A percentile compares a stretch with the other conserved stretches of the same genome.
phyloP scores from a whole-genome alignment of 2,888 invertebrate species.

The Agriopis aurantiaria region DNA sequence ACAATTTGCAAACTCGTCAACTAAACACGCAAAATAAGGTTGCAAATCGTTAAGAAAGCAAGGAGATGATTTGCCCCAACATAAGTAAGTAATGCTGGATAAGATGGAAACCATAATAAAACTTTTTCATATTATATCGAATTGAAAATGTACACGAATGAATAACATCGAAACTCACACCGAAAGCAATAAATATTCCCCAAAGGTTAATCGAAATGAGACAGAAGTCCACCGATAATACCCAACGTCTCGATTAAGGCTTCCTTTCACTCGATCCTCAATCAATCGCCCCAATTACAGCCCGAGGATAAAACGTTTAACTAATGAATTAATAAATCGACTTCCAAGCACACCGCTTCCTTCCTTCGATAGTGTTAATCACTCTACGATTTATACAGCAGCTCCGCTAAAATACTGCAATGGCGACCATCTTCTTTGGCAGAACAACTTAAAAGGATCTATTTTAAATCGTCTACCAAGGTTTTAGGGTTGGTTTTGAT shows the following conservation, averaged over 20 bases:
- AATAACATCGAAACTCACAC: neutral
- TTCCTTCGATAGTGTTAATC: slow-evolving; percentile 77
- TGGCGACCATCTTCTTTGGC: slow-evolving; percentile 9
- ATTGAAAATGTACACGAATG: neutral
- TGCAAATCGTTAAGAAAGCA: no score
- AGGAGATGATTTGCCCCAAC: no score
- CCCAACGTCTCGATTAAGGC: slow-evolving; percentile 31
- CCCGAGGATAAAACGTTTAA: slow-evolving; percentile 68
- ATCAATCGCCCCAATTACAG: slow-evolving; percentile 74
- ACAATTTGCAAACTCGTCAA: no score
- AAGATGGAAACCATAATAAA: neutral
- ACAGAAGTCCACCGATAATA: slow-evolving; percentile 38
- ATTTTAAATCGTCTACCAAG: slow-evolving; percentile 42
- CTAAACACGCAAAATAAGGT: no score
- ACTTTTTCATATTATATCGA: neutral
- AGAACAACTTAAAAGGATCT: slow-evolving; percentile 32
- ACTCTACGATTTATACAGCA: slow-evolving; percentile 72
- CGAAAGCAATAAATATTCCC: slow-evolving; percentile 11
- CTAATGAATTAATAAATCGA: slow-evolving; percentile 79
- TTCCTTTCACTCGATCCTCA: slow-evolving; percentile 54
- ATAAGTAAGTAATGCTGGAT: no score
- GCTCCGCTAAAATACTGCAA: slow-evolving; percentile 67
- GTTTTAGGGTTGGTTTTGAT: slow-evolving; percentile 46
- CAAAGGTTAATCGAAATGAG: slow-evolving; percentile 30
- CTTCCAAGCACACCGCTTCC: slow-evolving; percentile 62